A percentile compares a stretch with the other conserved stretches of the same genome.
These are phyloP conservation scores for Drosophila gaucha DNA, from an alignment of 2,888 invertebrate genomes.

Conservation along the genomic window DNA sequence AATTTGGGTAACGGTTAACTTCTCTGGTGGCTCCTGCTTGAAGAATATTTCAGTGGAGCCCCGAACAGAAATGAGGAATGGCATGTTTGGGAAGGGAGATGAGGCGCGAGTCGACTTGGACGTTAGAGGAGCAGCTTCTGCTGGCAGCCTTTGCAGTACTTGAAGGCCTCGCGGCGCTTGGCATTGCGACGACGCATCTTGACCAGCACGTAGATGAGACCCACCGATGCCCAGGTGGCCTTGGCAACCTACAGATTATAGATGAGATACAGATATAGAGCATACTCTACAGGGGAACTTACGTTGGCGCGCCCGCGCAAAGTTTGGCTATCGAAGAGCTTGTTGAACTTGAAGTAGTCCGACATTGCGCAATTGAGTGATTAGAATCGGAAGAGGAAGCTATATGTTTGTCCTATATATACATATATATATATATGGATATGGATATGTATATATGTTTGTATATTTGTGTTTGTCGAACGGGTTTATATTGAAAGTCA, in stretches of 20 bases:
- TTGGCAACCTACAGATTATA: slow-evolving; percentile 60
- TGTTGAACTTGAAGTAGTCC: slow-evolving; percentile 49
- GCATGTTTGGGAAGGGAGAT: background rate
- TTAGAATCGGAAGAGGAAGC: no score
- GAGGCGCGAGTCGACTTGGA: no score
- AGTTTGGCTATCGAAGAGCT: slow-evolving; percentile 67
- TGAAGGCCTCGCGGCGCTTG: slow-evolving; percentile 34
- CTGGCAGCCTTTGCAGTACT: slow-evolving; percentile 48
- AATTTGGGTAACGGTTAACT: slow-evolving; percentile 39
- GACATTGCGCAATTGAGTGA: slow-evolving; percentile 38
- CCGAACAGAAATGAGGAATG: background rate
- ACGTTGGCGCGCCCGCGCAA: slow-evolving; percentile 75
- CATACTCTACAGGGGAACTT: slow-evolving; percentile 41
- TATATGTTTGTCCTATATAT: background rate
- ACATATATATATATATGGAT: background rate
- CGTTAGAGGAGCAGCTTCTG: slow-evolving; percentile 35
- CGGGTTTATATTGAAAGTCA: background rate
- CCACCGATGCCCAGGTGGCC: slow-evolving; percentile 73
- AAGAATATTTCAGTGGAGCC: no score
- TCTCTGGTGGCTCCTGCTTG: background rate
- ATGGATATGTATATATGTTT: background rate
- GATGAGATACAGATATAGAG: background rate
- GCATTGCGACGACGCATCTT: slow-evolving; percentile 50
- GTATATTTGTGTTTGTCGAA: background rate
- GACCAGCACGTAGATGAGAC: slow-evolving; percentile 63